These are phyloP conservation scores for Aphelocoma coerulescens DNA, from an alignment of 2,113 vertebrate genomes.

Conservation along the genomic window DNA sequence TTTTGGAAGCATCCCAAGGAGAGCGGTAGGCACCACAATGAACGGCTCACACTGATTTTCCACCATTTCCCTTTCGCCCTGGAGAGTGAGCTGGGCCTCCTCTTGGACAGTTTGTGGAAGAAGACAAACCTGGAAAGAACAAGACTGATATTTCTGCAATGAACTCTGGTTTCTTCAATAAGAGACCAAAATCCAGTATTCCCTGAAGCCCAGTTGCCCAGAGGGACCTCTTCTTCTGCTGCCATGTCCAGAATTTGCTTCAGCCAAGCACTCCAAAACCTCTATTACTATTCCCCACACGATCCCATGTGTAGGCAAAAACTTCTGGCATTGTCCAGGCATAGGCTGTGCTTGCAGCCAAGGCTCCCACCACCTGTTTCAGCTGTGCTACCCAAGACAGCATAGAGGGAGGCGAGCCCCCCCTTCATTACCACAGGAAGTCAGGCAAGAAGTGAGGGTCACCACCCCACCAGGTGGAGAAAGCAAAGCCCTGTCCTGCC, in stretches of 20 bases:
- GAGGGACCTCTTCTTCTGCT: not conserved
- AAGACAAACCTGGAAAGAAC: not conserved
- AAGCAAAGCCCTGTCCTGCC: not conserved
- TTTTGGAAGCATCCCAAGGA: not conserved
- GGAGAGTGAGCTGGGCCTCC: fast-evolving
- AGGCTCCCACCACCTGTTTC: not conserved
- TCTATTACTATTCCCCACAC: fast-evolving
- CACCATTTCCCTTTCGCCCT: not conserved
- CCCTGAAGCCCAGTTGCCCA: not conserved
- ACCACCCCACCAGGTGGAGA: not conserved
- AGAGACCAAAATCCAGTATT: not conserved
- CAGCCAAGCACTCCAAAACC: not conserved
- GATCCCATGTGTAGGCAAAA: not conserved
- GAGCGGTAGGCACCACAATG: not conserved
- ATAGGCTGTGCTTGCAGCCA: not conserved
- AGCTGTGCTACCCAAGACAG: not conserved
- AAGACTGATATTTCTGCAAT: not conserved
- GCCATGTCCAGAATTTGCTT: not conserved
- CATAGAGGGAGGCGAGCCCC: fast-evolving
- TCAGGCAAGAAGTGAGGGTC: not conserved
- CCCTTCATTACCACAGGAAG: fast-evolving
- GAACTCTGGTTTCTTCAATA: not conserved
- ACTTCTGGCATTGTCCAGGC: not conserved
- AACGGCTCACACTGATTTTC: not conserved
- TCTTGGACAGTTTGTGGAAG: not conserved